phyloP scores from a whole-genome alignment of 1,140 invertebrate species.

The Periplaneta americana region DNA sequence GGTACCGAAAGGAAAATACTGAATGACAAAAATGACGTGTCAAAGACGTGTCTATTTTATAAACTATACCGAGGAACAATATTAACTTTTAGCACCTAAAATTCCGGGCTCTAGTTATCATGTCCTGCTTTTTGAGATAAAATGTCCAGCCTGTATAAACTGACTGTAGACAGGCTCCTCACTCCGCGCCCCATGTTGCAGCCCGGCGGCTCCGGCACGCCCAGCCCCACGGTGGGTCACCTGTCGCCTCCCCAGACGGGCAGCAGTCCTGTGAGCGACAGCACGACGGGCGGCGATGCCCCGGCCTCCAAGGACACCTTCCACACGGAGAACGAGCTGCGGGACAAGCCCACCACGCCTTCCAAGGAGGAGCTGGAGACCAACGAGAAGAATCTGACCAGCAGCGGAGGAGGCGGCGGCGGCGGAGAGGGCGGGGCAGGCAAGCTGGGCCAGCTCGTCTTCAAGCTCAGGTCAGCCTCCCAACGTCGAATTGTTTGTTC shows the following conservation, averaged over 20 bases:
- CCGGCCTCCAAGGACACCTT: slow-evolving; percentile 22
- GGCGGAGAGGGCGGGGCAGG: slow-evolving; percentile 47
- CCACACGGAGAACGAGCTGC: slow-evolving; percentile 40
- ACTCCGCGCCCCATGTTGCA: neutral
- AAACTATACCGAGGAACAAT: too few species aligned
- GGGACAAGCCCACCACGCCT: slow-evolving; percentile 34
- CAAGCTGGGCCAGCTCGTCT: slow-evolving; percentile 78
- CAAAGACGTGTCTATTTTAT: too few species aligned
- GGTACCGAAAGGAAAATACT: too few species aligned
- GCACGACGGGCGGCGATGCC: neutral
- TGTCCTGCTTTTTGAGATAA: too few species aligned
- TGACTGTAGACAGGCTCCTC: too few species aligned
- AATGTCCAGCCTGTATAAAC: too few species aligned
- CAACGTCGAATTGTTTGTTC: neutral
- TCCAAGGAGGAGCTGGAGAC: slow-evolving; percentile 54
- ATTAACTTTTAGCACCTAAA: too few species aligned
- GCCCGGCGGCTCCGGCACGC: neutral
- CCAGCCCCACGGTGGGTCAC: slow-evolving; percentile 1
- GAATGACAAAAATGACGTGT: too few species aligned
- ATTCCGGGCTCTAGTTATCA: too few species aligned
- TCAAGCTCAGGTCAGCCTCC: slow-evolving; percentile 61
- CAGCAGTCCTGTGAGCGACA: slow-evolving; percentile 9
- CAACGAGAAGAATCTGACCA: slow-evolving; percentile 51
- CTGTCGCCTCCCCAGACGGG: neutral
- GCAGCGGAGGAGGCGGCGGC: slow-evolving; percentile 33